These are phyloP conservation scores for Lathronympha strigana DNA, from an alignment of 2,888 invertebrate genomes.

Conservation along the genomic window DNA sequence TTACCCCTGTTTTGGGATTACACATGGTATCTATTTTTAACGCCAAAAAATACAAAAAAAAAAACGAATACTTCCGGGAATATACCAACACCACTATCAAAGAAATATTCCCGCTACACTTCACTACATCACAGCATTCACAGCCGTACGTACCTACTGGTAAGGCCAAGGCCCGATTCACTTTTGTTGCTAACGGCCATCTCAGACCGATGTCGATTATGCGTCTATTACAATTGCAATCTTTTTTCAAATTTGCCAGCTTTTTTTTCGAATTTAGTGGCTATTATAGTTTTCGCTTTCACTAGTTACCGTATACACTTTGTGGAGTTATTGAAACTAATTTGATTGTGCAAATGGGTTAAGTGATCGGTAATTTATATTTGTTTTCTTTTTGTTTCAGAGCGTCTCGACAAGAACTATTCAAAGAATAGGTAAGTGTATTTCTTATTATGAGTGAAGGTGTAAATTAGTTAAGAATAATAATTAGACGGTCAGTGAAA, in stretches of 20 bases:
- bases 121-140: neutral
- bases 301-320: constrained; percentile 31
- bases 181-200: constrained; percentile 29
- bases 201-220: constrained; percentile 34
- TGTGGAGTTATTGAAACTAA: constrained; percentile 28
- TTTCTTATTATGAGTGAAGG: neutral
- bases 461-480: too few species aligned
- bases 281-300: constrained; percentile 42
- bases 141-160: too few species aligned
- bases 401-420: neutral
- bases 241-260: constrained; percentile 37
- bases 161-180: neutral
- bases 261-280: constrained; percentile 39
- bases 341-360: constrained; percentile 16
- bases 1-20: too few species aligned
- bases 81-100: neutral
- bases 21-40: too few species aligned
- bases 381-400: constrained; percentile 4
- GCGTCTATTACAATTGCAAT: constrained; percentile 40
- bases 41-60: neutral
- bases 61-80: neutral
- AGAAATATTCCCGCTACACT: neutral
- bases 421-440: neutral
- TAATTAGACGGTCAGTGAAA: too few species aligned
- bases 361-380: neutral